Percentiles rank a stretch among this genome's conserved stretches.
Conservation (phyloP, 2,888 invertebrate species). For the Eutolmus rufibarbis region DNA sequence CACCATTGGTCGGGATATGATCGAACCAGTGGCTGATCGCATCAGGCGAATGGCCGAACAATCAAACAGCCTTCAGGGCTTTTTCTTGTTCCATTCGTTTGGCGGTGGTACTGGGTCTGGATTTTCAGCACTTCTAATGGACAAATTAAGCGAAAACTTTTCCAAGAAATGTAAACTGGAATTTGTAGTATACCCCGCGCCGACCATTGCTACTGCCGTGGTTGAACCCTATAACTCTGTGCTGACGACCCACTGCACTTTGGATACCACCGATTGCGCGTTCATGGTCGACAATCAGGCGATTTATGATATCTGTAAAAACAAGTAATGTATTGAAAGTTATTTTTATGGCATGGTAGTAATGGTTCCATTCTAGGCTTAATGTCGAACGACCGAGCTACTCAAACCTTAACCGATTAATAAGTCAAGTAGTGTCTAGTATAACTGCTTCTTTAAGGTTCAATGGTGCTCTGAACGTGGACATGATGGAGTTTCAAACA, state of each 20-base stretch:
- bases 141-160: constrained; percentile 79
- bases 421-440: constrained; percentile 76
- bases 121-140: constrained; percentile 84
- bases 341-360: background rate
- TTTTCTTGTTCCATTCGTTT: constrained; percentile 89
- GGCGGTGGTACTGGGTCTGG: constrained; percentile 86
- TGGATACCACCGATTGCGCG: constrained; percentile 83
- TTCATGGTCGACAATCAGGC: constrained; percentile 94
- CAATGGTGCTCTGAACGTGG: constrained; percentile 85
- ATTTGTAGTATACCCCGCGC: constrained; percentile 59
- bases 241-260: constrained; percentile 85
- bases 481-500: constrained; percentile 89
- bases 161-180: constrained; percentile 86
- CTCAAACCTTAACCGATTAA: constrained; percentile 73
- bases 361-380: constrained; percentile 55
- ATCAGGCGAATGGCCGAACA: constrained; percentile 80
- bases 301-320: constrained; percentile 85
- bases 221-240: constrained; percentile 93
- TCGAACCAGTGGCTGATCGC: constrained; percentile 75
- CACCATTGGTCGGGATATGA: constrained; percentile 82
- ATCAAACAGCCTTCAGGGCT: constrained; percentile 82
- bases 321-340: constrained; percentile 63
- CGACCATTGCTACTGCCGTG: constrained; percentile 83
- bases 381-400: constrained; percentile 73
- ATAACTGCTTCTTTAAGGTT: constrained; percentile 85